Percentiles rank a stretch among this genome's conserved stretches.
Conservation (phyloP, 2,888 invertebrate species). For the Cosmia pyralina region DNA sequence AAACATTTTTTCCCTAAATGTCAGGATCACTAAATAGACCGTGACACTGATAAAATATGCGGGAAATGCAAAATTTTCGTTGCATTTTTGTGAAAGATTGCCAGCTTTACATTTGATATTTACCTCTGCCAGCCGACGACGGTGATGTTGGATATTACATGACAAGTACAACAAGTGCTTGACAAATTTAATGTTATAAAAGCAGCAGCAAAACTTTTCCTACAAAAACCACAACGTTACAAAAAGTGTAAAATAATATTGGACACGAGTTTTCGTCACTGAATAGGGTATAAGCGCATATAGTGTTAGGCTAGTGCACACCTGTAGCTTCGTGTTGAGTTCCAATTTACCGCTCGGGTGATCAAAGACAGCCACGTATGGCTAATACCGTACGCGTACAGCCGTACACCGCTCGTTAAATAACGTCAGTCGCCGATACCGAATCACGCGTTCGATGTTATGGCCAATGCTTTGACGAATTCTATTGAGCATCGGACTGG, state of each 20-base stretch:
- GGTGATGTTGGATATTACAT: background rate
- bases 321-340: constrained; percentile 74
- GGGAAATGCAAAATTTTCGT: constrained; percentile 39
- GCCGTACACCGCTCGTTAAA: constrained; percentile 53
- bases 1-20: constrained; percentile 29
- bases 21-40: constrained; percentile 15
- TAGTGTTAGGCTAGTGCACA: constrained; percentile 77
- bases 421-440: constrained; percentile 38
- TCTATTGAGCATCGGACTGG: too few relatives aligned
- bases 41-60: constrained; percentile 18
- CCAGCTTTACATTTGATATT: constrained; percentile 43
- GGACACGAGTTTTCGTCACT: constrained; percentile 50
- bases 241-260: constrained; percentile 24
- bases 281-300: constrained; percentile 59
- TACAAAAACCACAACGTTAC: constrained; percentile 5
- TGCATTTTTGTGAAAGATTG: constrained; percentile 38
- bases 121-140: background rate
- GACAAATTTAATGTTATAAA: constrained; percentile 15
- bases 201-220: background rate
- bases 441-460: constrained; percentile 35
- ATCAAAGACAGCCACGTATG: constrained; percentile 80
- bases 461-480: background rate
- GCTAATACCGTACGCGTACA: constrained; percentile 59
- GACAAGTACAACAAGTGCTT: background rate
- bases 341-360: constrained; percentile 84